Percentiles rank a stretch among this genome's conserved stretches.
Conservation (phyloP, 2,113 vertebrate genomes). For the Paradoxurus hermaphroditus region DNA sequence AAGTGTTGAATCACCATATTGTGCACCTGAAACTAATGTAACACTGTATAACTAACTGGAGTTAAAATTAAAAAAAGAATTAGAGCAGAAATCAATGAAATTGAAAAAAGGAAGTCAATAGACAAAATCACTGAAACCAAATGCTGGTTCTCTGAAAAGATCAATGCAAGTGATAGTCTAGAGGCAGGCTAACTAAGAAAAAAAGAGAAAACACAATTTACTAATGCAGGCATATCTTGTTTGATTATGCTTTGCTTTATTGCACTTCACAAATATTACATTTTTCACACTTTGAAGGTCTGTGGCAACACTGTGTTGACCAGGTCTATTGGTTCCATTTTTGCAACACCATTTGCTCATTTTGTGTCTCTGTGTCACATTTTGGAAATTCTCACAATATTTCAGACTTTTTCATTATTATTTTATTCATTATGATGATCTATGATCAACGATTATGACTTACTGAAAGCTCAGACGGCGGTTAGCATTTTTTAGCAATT, state of each 20-base stretch:
- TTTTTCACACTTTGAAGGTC: background rate
- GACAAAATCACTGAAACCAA: background rate
- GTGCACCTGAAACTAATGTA: background rate
- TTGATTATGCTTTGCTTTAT: background rate
- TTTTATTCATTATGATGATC: background rate
- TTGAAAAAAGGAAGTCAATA: background rate
- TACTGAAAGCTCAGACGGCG: background rate
- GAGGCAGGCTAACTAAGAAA: background rate
- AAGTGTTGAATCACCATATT: background rate
- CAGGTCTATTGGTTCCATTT: background rate
- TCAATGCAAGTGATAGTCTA: background rate
- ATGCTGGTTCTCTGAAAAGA: background rate
- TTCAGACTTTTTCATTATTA: background rate
- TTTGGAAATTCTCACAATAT: background rate
- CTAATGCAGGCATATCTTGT: background rate
- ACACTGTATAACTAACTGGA: background rate
- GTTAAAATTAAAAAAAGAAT: background rate
- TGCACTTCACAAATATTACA: background rate
- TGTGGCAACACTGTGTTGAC: background rate
- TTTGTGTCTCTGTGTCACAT: background rate
- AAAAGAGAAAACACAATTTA: background rate
- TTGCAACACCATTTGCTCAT: background rate
- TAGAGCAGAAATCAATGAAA: background rate
- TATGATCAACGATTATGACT: background rate
- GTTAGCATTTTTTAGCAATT: background rate